phyloP scores from a whole-genome alignment of 1,140 invertebrate genomes.

The Polypedilum pembai region DNA sequence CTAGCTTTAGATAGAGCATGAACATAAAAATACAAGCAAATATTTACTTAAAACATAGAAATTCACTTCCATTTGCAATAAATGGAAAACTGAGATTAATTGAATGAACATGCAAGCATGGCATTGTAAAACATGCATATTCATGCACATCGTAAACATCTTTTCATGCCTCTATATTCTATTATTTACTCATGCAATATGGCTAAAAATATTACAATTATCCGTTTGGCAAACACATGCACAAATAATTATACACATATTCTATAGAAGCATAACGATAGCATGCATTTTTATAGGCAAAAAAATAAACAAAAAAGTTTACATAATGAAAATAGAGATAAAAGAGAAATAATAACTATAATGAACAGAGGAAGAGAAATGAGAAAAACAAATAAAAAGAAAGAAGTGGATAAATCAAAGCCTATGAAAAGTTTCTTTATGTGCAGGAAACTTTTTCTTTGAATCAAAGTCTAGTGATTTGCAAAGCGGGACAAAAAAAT shows the following conservation, averaged over 20 bases:
- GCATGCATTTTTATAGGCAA: neutral
- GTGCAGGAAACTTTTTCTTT: neutral
- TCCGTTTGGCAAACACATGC: neutral
- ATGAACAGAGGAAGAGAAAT: neutral
- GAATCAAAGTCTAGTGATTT: neutral
- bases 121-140: neutral
- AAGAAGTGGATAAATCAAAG: neutral
- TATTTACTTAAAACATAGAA: neutral
- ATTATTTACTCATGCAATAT: neutral
- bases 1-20: neutral
- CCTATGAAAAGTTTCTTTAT: too few relatives aligned
- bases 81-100: neutral
- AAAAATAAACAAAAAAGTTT: too few relatives aligned
- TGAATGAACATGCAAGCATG: neutral
- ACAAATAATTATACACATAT: neutral
- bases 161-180: neutral
- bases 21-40: neutral
- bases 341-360: neutral
- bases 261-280: neutral
- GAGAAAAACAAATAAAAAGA: neutral
- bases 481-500: neutral
- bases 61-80: too few relatives aligned
- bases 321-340: neutral
- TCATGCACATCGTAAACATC: neutral
- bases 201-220: neutral